Evolutionary conservation across 2,113 vertebrate genomes (phyloP), one percentile per base, ranked within the genome.

Genomic region (Megaceryle maxima): DNA sequence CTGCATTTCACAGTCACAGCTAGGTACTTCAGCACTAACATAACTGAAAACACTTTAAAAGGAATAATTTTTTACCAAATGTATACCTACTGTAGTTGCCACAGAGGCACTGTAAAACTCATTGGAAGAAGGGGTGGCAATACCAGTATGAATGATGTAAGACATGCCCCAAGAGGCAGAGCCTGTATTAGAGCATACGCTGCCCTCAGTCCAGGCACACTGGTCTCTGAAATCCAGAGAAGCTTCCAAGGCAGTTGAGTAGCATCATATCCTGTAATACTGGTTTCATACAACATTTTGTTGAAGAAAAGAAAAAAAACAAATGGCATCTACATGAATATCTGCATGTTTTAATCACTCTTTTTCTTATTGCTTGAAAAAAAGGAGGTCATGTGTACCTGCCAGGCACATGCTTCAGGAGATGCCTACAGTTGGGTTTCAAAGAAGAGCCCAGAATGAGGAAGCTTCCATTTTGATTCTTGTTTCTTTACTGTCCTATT

Each of bases 141-240:
- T 51, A n/a, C 14, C 2, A 2, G 12, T 35, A 39, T 18, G 33
- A 92, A 37, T 48, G 0, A 48, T 16, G 13, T 72, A 53, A 76
- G 15, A 64, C 24, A 10, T 22, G 35, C 51, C 28, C 33, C 35
- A 56, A 51, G 26, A 69, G 4, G 28, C 57, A 20, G 6, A 2
- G 1, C 25, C 55, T 43, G 3, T 33, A n/a, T 53, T 28, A 67
- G 15, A 70, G 8, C 0, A 1, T 13, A 37, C 56, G 8, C 9
- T 56, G 50, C 29, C 33, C 16, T 46, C n/a, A 21, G 19, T 24
- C 14, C 31, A 17, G 29, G 16, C 22, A 37, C 28, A 10, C 35
- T 1, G 3, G 17, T 56, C 5, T 84, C 55, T 77, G 77, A 66
- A 74, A 66, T 48, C 19, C 50, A 56, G n/a, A 48, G 10, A 13